These are phyloP conservation scores for Noctilio leporinus DNA, from an alignment of 2,113 vertebrate genomes.

Conservation along the genomic window DNA sequence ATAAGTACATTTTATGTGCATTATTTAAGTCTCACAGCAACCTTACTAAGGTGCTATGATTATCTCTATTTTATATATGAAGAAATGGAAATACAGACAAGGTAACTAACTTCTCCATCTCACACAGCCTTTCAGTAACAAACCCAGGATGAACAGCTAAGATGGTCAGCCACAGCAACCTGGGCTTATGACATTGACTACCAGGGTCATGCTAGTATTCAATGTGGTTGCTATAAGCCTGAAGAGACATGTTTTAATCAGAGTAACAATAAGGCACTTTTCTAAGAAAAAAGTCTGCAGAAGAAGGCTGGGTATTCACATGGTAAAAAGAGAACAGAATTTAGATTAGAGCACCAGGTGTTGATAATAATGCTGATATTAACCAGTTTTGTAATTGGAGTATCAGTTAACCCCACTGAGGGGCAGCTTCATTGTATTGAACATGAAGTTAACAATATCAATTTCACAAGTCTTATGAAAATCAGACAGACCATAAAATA, in stretches of 20 bases:
- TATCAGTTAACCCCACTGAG: background rate
- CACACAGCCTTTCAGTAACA: background rate
- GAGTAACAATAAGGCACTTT: background rate
- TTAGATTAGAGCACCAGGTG: background rate
- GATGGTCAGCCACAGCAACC: background rate
- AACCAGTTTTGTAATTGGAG: background rate
- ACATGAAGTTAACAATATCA: background rate
- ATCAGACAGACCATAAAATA: background rate
- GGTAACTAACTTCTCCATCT: background rate
- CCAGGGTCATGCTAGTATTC: background rate
- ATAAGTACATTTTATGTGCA: accelerated
- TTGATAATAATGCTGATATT: background rate
- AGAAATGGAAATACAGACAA: background rate
- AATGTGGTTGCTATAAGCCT: accelerated
- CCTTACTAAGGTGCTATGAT: background rate
- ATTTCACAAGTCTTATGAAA: background rate
- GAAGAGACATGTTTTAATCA: background rate
- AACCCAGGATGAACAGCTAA: background rate
- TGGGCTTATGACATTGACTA: background rate
- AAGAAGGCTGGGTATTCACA: background rate
- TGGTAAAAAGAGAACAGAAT: background rate
- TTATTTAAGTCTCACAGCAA: background rate
- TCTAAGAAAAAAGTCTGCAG: background rate
- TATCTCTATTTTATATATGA: background rate
- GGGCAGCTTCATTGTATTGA: background rate